These are phyloP conservation scores for Thalassarche chlororhynchos DNA, from an alignment of 2,113 vertebrate species.

Conservation along the genomic window DNA sequence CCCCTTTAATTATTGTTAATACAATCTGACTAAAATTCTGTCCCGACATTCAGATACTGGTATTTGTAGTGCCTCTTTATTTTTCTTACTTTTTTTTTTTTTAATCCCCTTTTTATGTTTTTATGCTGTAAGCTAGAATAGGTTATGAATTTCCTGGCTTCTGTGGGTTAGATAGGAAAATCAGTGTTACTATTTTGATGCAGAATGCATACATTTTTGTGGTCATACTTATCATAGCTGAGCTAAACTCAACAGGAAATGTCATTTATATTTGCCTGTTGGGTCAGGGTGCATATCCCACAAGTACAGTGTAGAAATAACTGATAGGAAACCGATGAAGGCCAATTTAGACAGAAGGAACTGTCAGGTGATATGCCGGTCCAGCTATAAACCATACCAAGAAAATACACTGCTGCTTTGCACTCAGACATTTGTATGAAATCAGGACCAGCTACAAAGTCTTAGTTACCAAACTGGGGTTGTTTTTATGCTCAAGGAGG, in stretches of 20 bases:
- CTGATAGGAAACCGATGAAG: background rate
- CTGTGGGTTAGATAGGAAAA: slow-evolving; percentile 62
- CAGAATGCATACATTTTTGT: slow-evolving; percentile 32
- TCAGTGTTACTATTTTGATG: slow-evolving; percentile 71
- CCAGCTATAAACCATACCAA: background rate
- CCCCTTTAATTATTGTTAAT: background rate
- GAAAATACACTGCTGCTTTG: background rate
- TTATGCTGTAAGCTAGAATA: slow-evolving; percentile 45
- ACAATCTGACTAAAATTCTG: background rate
- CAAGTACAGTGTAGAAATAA: background rate
- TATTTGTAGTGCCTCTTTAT: background rate
- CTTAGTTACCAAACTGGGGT: background rate
- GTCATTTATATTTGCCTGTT: background rate
- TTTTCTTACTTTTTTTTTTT: background rate
- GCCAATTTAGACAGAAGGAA: background rate
- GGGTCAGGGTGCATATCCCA: background rate
- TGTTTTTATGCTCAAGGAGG: background rate
- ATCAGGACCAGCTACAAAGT: background rate
- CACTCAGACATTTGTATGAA: background rate
- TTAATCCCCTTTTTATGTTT: background rate
- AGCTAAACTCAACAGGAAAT: slow-evolving; percentile 49
- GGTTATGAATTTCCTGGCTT: slow-evolving; percentile 73
- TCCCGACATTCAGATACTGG: background rate
- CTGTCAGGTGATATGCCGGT: background rate
- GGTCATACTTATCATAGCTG: background rate